Base-by-base conservation (phyloP, 1,140 invertebrate species). In the Aethina tumida region DNA sequence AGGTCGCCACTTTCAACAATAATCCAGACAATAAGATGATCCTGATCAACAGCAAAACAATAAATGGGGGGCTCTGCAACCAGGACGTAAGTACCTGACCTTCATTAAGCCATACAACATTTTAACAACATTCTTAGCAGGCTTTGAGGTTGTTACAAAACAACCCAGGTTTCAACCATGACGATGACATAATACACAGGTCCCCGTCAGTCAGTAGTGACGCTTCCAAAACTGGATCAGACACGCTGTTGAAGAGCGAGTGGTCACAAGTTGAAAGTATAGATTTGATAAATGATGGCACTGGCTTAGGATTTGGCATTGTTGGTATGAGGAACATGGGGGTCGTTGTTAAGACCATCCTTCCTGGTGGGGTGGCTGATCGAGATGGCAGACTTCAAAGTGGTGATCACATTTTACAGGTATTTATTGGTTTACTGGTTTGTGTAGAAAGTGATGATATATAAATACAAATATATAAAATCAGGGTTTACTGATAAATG, bases 261-360 rank as follows among this genome's bases (percentile, higher is more conserved):
- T 97, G 90, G 86, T 89, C 87, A 15, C 90, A 96, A 69, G 85
- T 96, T 50, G 92, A 97, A 73, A 84, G 89, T 39, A 92, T 97
- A 49, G 90, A 95, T 58, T 69, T 97, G 35, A 78, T 93, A 15
- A 96, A 96, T 65, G 91, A 96, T 76, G 91, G 91, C 17, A 88
- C 87, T 49, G 92, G 92, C 20, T 74, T 97, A 52, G 95, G 94
- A 24, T 98, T 98, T 68, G 95, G 94, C 49, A 96, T 98, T 51
- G 94, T 97, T 56, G 94, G 94, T 12, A 94, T 93, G 16, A 75
- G 89, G 45, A 94, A 87, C 46, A 95, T 92, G 41, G 94, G 94
- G 12, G 94, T 98, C 21, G 92, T 97, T 40, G 91, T 98, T 1
- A 97, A 97, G 62, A 97, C 93, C 7, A 96, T 98, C 44, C 67